Evolutionary conservation across 2,888 invertebrate genomes (phyloP).

Genomic region (Mesorhabditis sp.): DNA sequence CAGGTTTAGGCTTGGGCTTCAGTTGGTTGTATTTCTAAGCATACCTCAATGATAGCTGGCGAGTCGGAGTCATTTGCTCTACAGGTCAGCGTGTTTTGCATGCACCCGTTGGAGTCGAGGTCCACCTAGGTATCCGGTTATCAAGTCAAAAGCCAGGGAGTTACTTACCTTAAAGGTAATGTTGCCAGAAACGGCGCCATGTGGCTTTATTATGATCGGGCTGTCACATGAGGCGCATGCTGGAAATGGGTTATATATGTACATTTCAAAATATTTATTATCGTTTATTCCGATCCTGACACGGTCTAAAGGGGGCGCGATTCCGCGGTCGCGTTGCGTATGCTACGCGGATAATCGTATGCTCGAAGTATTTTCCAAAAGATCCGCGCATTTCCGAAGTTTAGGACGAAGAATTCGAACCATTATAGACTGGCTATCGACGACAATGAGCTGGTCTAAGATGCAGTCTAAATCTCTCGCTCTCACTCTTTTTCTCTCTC

Average conservation of each 20-base stretch:
- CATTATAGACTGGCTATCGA: no score
- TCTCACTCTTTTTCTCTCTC: no score
- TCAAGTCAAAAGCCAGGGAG: neutral
- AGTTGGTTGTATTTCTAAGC: no score
- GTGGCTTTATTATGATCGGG: neutral
- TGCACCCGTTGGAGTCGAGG: neutral
- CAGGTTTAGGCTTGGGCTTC: no score
- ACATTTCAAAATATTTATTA: no score
- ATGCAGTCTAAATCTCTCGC: no score
- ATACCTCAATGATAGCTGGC: neutral
- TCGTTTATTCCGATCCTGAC: no score
- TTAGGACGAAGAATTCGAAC: neutral
- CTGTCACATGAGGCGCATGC: conserved; percentile 3
- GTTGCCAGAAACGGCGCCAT: neutral
- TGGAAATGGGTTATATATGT: neutral
- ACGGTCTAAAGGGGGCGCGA: no score
- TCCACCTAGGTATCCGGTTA: neutral
- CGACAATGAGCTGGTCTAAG: no score
- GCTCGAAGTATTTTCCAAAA: neutral
- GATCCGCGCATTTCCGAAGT: neutral
- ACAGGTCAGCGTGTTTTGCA: neutral
- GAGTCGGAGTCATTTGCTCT: neutral
- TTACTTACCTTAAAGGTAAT: neutral
- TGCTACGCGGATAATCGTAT: no score
- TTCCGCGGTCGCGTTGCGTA: no score